Base-by-base conservation (phyloP, 2,888 invertebrate genomes). In the Nephrotoma guestfalica region DNA sequence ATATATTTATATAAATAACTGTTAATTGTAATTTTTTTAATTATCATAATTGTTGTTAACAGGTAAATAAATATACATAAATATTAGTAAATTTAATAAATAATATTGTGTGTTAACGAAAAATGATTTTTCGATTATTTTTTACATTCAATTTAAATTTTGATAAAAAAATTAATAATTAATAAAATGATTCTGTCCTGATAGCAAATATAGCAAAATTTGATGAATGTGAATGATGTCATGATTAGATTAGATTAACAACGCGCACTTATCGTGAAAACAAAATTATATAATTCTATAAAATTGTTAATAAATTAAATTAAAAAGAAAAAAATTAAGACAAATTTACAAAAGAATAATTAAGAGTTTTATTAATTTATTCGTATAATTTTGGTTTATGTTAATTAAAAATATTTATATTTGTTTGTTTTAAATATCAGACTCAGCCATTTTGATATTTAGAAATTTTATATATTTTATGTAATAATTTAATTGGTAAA, bases 381-480 rank as follows among this genome's bases (percentile, higher is more conserved):
- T 30, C 71, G 30, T 71, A 57, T 71, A 71, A 30, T 30, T 30
- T 71, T 30, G 6, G 6, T 51, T 71, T 71, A 71, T 71, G 71
- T 71, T 71, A 71, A 30, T 71, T 71, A 30, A 57, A 11, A 15
- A 9, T 11, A 71, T 71, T 18, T 15, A 4, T 71, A 2, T 71
- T 9, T 71, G 30, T 71, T 41, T 83, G n/a, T 84, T 84, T 84
- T 84, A 41, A 9, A 84, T 84, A 84, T 84, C 84, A 84, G 41
- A 84, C n/a, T 15, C 84, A 84, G 84, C 84, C 84, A 84, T 84
- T 84, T 84, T 84, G 84, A 84, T 84, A 84, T 84, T 84, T 41
- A 41, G 42, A 84, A 84, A 84, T 15, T 84, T 84, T 41, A 6
- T 40, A 40, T 40, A n/a, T 41, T 7, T 15, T 84, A 84, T 84